These are phyloP conservation scores for Eumerus sabulonum DNA, from an alignment of 2,888 invertebrate species.

Conservation along the genomic window DNA sequence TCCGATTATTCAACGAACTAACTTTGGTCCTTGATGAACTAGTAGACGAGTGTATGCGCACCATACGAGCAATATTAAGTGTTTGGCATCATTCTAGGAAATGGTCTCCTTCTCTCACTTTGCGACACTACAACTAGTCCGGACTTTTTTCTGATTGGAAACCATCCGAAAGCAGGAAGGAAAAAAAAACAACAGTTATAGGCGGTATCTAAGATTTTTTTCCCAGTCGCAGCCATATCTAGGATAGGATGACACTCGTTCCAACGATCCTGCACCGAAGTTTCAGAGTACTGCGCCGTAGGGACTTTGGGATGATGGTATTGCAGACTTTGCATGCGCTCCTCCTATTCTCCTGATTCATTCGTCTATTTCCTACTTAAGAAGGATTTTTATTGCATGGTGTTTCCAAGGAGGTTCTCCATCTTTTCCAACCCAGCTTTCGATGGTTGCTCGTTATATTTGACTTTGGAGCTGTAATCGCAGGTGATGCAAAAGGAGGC, in stretches of 20 bases:
- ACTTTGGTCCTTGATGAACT: conserved; percentile 58
- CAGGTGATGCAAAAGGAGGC: conserved; percentile 54
- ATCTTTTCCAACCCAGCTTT: conserved; percentile 18
- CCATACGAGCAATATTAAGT: conserved; percentile 66
- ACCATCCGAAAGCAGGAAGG: conserved; percentile 29
- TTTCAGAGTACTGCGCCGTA: conserved; percentile 59
- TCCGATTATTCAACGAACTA: conserved; percentile 58
- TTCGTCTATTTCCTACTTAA: conserved; percentile 18
- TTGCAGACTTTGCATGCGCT: conserved; percentile 61
- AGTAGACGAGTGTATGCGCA: conserved; percentile 38
- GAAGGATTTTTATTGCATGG: conserved; percentile 8
- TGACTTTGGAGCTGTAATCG: conserved; percentile 18
- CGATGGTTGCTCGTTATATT: too few relatives aligned
- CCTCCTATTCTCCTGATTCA: conserved; percentile 64
- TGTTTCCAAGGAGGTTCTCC: conserved; percentile 12
- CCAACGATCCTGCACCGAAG: conserved; percentile 46
- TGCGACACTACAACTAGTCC: conserved; percentile 59
- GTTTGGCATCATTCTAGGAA: conserved; percentile 30
- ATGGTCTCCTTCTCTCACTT: conserved; percentile 41
- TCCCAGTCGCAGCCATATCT: conserved; percentile 21
- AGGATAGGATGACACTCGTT: conserved; percentile 60
- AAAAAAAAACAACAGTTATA: conserved; percentile 42
- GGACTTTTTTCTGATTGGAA: conserved; percentile 67
- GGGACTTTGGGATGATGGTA: conserved; percentile 61
- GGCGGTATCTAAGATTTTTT: conserved; percentile 56